These are phyloP conservation scores for Drosophila pullipes DNA, from an alignment of 2,888 invertebrate genomes.

Conservation along the genomic window DNA sequence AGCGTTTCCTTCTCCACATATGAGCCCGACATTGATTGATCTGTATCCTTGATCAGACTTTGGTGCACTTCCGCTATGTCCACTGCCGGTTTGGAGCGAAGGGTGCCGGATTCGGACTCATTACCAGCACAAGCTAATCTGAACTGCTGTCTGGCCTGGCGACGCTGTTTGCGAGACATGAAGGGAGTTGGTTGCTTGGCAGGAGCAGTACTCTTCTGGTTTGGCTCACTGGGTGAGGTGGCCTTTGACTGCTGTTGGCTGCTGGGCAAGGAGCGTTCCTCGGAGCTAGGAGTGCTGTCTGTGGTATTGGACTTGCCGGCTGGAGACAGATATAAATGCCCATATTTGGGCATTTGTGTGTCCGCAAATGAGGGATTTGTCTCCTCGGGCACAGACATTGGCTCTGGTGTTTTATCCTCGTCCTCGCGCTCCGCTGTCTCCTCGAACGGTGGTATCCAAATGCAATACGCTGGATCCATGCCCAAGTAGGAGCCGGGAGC, in stretches of 20 bases:
- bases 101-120: slow-evolving; percentile 42
- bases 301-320: slow-evolving; percentile 86
- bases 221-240: slow-evolving; percentile 76
- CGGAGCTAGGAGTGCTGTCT: slow-evolving; percentile 87
- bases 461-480: slow-evolving; percentile 95
- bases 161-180: slow-evolving; percentile 73
- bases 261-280: slow-evolving; percentile 84
- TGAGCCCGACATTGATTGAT: slow-evolving; percentile 79
- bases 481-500: slow-evolving; percentile 94
- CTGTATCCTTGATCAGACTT: slow-evolving; percentile 36
- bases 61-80: slow-evolving; percentile 64
- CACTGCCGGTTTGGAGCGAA: slow-evolving; percentile 21
- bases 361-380: slow-evolving; percentile 83
- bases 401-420: slow-evolving; percentile 86
- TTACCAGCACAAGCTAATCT: slow-evolving; percentile 53
- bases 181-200: slow-evolving; percentile 72
- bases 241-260: slow-evolving; percentile 82
- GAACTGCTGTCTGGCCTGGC: slow-evolving; percentile 72
- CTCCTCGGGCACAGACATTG: slow-evolving; percentile 83
- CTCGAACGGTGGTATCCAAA: slow-evolving; percentile 94
- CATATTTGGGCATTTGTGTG: slow-evolving; percentile 86
- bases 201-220: slow-evolving; percentile 51
- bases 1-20: slow-evolving; percentile 88
- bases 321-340: slow-evolving; percentile 84
- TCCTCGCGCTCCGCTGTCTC: slow-evolving; percentile 90